Percentiles rank a stretch among this genome's conserved stretches.
phyloP scores from a whole-genome alignment of 2,797 vertebrate species.

The Lateolabrax maculatus region DNA sequence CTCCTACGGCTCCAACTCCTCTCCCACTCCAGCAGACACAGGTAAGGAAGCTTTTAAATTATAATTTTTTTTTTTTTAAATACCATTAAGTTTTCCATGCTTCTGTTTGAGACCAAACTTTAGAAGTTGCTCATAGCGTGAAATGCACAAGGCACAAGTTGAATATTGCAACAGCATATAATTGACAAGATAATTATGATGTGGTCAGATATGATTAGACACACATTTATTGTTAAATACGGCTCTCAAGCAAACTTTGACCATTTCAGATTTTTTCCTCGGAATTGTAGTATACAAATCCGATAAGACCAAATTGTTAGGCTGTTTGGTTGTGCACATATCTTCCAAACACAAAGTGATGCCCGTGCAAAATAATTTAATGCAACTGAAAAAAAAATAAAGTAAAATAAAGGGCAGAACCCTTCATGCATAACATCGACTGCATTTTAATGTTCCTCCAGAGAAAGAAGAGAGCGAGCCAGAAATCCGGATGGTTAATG shows the following conservation, averaged over 20 bases:
- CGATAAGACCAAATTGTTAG: fast-evolving
- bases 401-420: too few relatives aligned
- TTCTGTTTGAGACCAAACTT: conserved; percentile 8
- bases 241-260: not conserved
- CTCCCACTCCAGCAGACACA: conserved; percentile 91
- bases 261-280: not conserved
- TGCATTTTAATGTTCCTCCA: conserved; percentile 66
- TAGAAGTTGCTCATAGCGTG: not conserved
- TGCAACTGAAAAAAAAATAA: not conserved
- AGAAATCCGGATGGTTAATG: conserved; percentile 97
- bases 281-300: not conserved
- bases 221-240: not conserved
- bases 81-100: not conserved
- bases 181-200: conserved; percentile 2
- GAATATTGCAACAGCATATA: not conserved
- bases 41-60: conserved; percentile 83
- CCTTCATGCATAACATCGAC: conserved; percentile 10
- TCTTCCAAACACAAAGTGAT: not conserved
- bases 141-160: not conserved
- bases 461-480: conserved; percentile 98
- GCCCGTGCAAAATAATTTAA: not conserved
- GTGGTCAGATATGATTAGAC: conserved; percentile 3
- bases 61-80: too few relatives aligned
- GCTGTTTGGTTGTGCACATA: not conserved
- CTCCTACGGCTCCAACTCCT: conserved; percentile 90